Conservation (phyloP, 92 coral and sea anemone species). For the Phenganax subtilis region DNA sequence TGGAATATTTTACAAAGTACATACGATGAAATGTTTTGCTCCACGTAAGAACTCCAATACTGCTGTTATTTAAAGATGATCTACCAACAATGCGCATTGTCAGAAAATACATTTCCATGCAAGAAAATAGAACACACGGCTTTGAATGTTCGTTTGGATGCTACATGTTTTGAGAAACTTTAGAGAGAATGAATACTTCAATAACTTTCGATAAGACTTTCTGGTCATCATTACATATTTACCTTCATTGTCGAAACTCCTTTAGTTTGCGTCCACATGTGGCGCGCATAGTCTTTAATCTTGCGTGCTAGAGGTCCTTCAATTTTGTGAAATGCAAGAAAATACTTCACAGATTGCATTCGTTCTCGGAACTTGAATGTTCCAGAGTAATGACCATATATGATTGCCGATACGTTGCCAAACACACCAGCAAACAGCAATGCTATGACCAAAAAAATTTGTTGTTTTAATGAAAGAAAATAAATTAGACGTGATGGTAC, state of each 20-base stretch:
- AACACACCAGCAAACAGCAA: constrained; percentile 96
- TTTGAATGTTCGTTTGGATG: too few species aligned
- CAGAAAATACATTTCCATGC: too few species aligned
- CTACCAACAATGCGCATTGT: too few species aligned
- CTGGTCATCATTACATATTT: not conserved
- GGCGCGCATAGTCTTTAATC: constrained; percentile 89
- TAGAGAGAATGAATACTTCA: too few species aligned
- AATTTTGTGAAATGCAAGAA: constrained; percentile 79
- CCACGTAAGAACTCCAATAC: too few species aligned
- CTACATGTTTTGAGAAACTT: too few species aligned
- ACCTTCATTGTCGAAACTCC: constrained; percentile 96
- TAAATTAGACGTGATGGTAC: too few species aligned
- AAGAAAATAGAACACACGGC: too few species aligned
- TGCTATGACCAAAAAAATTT: constrained; percentile 49
- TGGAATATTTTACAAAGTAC: too few species aligned
- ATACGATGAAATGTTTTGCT: too few species aligned
- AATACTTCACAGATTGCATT: constrained; percentile 82
- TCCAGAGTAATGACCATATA: constrained; percentile 97
- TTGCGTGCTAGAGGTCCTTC: constrained; percentile 90
- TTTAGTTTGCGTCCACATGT: constrained; percentile 97
- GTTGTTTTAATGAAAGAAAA: not conserved
- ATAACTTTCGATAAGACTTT: too few species aligned
- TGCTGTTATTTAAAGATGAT: too few species aligned
- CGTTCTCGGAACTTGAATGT: constrained; percentile 93
- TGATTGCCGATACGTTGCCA: constrained; percentile 97